phyloP scores from a whole-genome alignment of 2,888 invertebrate species.

The Drosophila pegasa region DNA sequence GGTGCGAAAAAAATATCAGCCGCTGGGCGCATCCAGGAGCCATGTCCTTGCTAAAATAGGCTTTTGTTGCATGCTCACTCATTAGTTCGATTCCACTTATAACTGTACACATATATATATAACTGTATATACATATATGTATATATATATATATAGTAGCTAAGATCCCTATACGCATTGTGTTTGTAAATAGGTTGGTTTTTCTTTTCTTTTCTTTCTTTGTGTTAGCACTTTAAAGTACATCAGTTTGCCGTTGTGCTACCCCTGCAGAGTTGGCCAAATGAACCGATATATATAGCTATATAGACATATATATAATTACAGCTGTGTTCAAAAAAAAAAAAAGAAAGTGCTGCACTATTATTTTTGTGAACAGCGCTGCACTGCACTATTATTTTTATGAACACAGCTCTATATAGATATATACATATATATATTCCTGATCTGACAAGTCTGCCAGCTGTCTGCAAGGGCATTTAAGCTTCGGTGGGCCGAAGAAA shows the following conservation, averaged over 20 bases:
- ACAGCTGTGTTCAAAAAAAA: no score
- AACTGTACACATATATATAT: neutral
- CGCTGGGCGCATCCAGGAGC: slow-evolving; percentile 46
- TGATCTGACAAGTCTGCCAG: neutral
- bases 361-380: no score
- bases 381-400: no score
- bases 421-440: neutral
- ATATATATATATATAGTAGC: slow-evolving; percentile 8
- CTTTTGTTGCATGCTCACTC: slow-evolving; percentile 64
- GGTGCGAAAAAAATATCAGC: slow-evolving; percentile 31
- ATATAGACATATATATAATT: neutral
- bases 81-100: slow-evolving; percentile 41
- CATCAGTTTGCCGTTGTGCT: neutral
- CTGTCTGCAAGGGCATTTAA: slow-evolving; percentile 1
- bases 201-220: no score
- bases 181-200: slow-evolving; percentile 47
- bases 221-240: slow-evolving; percentile 8
- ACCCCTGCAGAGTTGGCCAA: neutral
- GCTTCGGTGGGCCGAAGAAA: slow-evolving; percentile 13
- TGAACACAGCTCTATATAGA: no score
- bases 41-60: slow-evolving; percentile 45
- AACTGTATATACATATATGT: slow-evolving; percentile 6
- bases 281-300: no score
- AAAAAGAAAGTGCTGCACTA: no score
- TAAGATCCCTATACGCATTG: slow-evolving; percentile 17